Base-by-base conservation (phyloP, 2,888 invertebrate species). In the Theretra japonica region DNA sequence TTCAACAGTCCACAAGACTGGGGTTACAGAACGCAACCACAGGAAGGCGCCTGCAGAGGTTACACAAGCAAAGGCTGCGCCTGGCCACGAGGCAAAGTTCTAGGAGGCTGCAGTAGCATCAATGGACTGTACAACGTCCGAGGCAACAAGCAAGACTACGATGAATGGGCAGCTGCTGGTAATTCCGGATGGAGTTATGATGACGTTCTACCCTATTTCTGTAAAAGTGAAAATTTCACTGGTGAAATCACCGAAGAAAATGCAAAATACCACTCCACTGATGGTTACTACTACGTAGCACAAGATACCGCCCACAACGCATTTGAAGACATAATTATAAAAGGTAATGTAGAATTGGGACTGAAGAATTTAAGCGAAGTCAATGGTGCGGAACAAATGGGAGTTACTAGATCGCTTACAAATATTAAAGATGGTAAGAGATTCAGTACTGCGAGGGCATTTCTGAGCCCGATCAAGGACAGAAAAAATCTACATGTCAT, bases 1-100 rank as follows among this genome's bases (percentile, higher is more conserved):
- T 68, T 90, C 19, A 77, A 79, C 11, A 84, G 86, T 5, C 4
- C 75, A 15, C 78, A 92, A 53, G 96, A 96, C 79, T 96, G 96
- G 96, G 88, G 87, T 41, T 96, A 95, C 80, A 91, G 89, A 77
- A 93, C 95, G 0, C 90, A 95, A 77, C 93, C 93, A 3, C 87
- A 91, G 76, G 84, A 91, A 30, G 86, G 88, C 25, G 85, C 86
- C 69, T 94, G 95, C 59, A 90, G 90, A 75, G 86, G 90, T 60
- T 94, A 94, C 68, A 88, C 81, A 77, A 78, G 75, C 33, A 82
- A 88, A 69, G 75, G 87, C n/a, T 91, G 91, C 69, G 86, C 89
- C 0, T 96, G 96, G 96, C 95, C 96, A 1, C 90, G 96, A 57
- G 97, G 97, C 0, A 96, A 96, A 80, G 90, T 94, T 70, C 86